Evolutionary conservation across 2,797 vertebrate genomes (phyloP), one percentile per base, ranked within the genome.

Genomic region (Vespertilio murinus): DNA sequence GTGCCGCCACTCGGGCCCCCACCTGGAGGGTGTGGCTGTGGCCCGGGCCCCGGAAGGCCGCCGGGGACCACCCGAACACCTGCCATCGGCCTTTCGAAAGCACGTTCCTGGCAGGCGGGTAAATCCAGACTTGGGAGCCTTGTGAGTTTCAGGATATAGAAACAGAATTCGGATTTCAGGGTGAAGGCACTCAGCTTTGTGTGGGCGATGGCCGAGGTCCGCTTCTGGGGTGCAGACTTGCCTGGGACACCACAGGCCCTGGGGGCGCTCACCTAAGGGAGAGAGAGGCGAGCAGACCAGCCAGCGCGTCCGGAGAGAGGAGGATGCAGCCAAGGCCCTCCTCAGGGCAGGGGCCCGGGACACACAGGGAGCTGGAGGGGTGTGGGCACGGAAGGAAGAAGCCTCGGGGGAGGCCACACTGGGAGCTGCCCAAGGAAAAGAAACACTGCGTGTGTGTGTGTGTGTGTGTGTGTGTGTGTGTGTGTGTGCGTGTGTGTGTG

Each of bases 321-420:
- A 23, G 45, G 33, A 33, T 1, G 47, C 5, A 20, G 47, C 54
- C 33, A 40, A 80, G 33, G 33, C 28, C 38, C 23, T 65, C 59
- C 59, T 45, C 33, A 56, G 54, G 70, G 61, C 33, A 3, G 7
- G 7, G 45, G 73, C 20, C 28, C 33, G 49, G 64, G 30, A 71
- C 54, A n/a, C 20, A 25, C 8, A 17, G 12, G 0, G 5, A 38
- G 1, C 3, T 14, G 47, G 59, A 49, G 3, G 1, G 1, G 22
- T 12, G 22, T 40, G 40, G 33, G 45, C 20, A 45, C 13, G 7
- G 47, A 3, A 28, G 54, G 14, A 83, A 35, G 28, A 49, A 30
- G 30, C 12, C n/a, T 18, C 16, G 18, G 25, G 0, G 0, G 18
- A 40, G 35, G 38, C 65, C 33, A 18, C 38, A 47, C 2, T 0